Evolutionary conservation across 1,140 invertebrate species (phyloP).

Genomic region (Penaeus vannamei): DNA sequence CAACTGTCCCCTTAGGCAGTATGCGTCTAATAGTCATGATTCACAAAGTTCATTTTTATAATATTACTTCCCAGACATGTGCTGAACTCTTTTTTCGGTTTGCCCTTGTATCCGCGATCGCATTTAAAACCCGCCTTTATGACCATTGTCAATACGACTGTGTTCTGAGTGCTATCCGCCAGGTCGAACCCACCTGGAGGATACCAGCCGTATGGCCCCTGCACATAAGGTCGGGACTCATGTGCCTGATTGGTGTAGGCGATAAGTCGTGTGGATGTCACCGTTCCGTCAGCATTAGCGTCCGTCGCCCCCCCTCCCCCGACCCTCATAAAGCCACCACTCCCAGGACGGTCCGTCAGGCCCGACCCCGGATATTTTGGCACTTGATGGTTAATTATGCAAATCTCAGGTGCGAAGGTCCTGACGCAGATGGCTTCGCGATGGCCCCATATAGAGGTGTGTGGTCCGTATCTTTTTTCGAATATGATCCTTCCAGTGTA

Average conservation of each 20-base stretch:
- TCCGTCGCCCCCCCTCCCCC: constrained; percentile 49
- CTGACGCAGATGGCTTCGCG: constrained; percentile 27
- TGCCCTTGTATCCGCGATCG: not conserved
- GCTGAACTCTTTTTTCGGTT: constrained; percentile 31
- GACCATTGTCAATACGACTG: not conserved
- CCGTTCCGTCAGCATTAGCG: constrained; percentile 65
- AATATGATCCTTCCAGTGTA: too few species aligned
- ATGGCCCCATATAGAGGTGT: constrained; percentile 2
- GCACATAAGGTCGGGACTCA: constrained; percentile 35
- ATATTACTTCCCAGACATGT: constrained; percentile 55
- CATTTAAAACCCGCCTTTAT: constrained; percentile 22
- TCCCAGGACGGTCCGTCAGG: not conserved
- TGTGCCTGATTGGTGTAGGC: constrained; percentile 34
- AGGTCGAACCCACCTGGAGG: too few species aligned
- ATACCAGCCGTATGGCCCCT: not conserved
- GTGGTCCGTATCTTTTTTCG: not conserved
- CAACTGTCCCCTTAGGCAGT: constrained; percentile 30
- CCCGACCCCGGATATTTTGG: constrained; percentile 57
- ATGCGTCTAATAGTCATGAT: constrained; percentile 55
- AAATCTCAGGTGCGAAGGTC: constrained; percentile 60
- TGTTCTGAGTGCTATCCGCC: too few species aligned
- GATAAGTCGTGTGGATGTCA: constrained; percentile 65
- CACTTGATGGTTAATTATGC: constrained; percentile 61
- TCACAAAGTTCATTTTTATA: constrained; percentile 61
- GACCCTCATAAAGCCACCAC: too few species aligned